Evolutionary conservation across 1,140 invertebrate genomes (phyloP).

Genomic region (Gryllus bimaculatus): DNA sequence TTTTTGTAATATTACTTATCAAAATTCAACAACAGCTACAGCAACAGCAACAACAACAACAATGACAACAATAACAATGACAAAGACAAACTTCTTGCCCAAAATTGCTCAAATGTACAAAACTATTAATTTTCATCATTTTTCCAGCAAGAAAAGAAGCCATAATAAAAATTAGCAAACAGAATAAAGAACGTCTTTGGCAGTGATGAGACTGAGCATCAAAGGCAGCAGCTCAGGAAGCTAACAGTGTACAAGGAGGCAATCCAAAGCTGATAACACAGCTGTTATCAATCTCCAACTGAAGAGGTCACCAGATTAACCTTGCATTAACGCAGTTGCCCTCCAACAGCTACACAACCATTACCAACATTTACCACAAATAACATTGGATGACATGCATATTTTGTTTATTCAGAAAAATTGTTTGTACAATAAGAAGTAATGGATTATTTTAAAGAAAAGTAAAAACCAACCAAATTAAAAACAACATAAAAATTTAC

Average conservation of each 20-base stretch:
- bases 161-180: not conserved
- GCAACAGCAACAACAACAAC: not conserved
- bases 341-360: no score
- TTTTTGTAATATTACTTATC: not conserved
- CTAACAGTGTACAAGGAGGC: not conserved
- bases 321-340: not conserved
- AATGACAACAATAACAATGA: not conserved
- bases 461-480: no score
- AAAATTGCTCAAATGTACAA: not conserved
- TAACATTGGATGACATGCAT: no score
- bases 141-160: not conserved
- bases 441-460: no score
- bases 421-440: no score
- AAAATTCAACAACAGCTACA: not conserved
- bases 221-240: not conserved
- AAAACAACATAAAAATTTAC: no score
- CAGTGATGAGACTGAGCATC: not conserved
- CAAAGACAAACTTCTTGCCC: not conserved
- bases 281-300: not conserved
- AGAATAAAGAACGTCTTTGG: not conserved
- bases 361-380: no score
- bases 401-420: no score
- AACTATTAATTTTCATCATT: not conserved
- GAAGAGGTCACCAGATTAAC: not conserved
- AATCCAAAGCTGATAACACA: constrained; percentile 1